Evolutionary conservation across 2,888 invertebrate genomes (phyloP).

Genomic region (Sinelater perroti): DNA sequence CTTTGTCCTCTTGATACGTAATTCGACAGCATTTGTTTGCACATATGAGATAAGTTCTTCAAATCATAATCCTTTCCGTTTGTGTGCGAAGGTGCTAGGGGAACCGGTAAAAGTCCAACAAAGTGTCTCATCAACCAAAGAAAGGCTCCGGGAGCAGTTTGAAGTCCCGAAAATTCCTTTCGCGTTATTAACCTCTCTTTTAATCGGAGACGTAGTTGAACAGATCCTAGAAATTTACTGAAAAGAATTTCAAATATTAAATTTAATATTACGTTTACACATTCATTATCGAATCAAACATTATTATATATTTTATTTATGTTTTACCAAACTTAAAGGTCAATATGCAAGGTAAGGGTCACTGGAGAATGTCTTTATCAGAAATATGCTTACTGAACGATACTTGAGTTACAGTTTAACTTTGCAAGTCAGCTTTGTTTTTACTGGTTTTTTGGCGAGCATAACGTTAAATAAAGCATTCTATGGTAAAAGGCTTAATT

Average conservation of each 20-base stretch:
- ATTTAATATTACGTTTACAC: neutral
- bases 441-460: no score
- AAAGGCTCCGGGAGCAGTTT: slow-evolving; percentile 32
- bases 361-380: no score
- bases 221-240: slow-evolving; percentile 17
- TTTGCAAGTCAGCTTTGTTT: no score
- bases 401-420: no score
- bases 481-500: no score
- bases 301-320: no score
- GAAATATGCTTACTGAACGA: no score
- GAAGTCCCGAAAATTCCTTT: slow-evolving; percentile 25
- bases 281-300: no score
- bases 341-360: no score
- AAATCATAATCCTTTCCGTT: slow-evolving; percentile 35
- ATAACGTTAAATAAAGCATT: no score
- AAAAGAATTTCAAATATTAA: neutral
- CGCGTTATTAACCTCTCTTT: slow-evolving; percentile 33
- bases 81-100: slow-evolving; percentile 39
- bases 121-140: slow-evolving; percentile 42
- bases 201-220: slow-evolving; percentile 25
- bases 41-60: slow-evolving; percentile 18
- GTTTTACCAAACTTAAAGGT: no score
- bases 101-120: slow-evolving; percentile 41
- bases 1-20: slow-evolving; percentile 10
- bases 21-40: slow-evolving; percentile 3